A percentile compares a stretch with the other conserved stretches of the same genome.
phyloP scores from a whole-genome alignment of 2,888 invertebrate species.

The Drosophila paranaensis region DNA sequence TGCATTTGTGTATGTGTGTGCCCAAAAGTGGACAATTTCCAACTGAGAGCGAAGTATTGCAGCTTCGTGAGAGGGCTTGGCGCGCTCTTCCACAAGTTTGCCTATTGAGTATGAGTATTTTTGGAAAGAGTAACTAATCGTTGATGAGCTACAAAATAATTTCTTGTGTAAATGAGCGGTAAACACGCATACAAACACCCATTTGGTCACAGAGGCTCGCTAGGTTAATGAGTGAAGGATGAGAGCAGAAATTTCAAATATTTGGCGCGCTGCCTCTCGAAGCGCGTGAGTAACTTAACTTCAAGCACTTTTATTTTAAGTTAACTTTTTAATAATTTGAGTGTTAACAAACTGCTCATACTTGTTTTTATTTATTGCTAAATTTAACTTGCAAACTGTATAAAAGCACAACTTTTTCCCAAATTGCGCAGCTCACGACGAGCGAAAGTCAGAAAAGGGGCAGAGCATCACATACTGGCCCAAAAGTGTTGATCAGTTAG shows the following conservation, averaged over 20 bases:
- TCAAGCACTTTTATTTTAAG: not conserved
- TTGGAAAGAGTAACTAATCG: not conserved
- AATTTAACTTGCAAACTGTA: slow-evolving; percentile 1
- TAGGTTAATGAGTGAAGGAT: not conserved
- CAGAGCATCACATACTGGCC: not conserved
- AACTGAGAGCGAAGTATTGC: not conserved
- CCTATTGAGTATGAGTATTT: not conserved
- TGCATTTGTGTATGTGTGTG: not conserved
- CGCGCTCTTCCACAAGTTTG: not conserved
- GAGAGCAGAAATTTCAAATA: not conserved
- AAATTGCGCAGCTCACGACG: not conserved
- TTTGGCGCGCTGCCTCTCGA: not conserved
- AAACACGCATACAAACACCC: not conserved
- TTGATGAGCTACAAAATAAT: not conserved
- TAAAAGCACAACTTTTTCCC: not conserved
- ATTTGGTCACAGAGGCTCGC: not conserved
- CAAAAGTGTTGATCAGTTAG: slow-evolving; percentile 1
- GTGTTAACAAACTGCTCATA: not conserved
- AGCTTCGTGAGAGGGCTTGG: not conserved
- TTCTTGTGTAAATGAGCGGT: not conserved
- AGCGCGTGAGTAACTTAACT: not conserved
- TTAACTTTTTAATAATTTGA: not conserved
- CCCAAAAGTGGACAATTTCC: not conserved
- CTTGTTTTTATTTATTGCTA: not conserved
- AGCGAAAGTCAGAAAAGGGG: slow-evolving; percentile 1